Base-by-base conservation (phyloP, 2,113 vertebrate species). In the Propithecus coquereli region DNA sequence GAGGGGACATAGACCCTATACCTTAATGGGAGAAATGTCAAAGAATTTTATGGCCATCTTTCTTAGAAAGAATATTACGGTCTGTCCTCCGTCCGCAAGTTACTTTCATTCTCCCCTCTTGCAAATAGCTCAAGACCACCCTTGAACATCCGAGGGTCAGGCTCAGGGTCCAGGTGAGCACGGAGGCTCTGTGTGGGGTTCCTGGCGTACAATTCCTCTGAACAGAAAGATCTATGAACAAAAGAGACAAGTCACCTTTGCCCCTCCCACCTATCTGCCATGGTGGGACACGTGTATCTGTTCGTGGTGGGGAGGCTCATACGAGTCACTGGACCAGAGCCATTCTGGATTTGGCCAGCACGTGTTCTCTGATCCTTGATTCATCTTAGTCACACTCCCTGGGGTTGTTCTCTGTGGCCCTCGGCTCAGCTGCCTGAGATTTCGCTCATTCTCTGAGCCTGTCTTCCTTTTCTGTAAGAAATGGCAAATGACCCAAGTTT, bases 161-260 rank as follows among this genome's bases (percentile, higher is more conserved):
- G 14, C 1, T 40, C 6, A 5, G 27, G 59, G 47, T 40, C 32
- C 32, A 0, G 0, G 18, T 25, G 32, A 22, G n/a, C 7, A 4
- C 13, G 37, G 34, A 45, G 57, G 6, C 32, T 27, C 40, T 74
- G 47, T 6, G 0, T 3, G 8, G 23, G 18, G 12, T 6, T 34
- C n/a, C 34, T 18, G 32, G 8, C 5, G 16, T 8, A 34, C 27
- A n/a, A 0, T 7, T 40, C 4, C 74, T 61, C 61, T 25, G 50
- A 40, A 18, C 32, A 4, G 43, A 9, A 40, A 80, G 22, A 20
- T 3, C 6, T 20, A 1, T 1, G 14, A 12, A 10, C 37, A 4
- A 30, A 47, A 32, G 12, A 37, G 25, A 63, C 52, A 54, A 5
- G n/a, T 13, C 14, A 6, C 6, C 14, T 66, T 3, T 4, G 8